Conservation (phyloP, 2,797 vertebrate genomes). For the Pteropus rufus region DNA sequence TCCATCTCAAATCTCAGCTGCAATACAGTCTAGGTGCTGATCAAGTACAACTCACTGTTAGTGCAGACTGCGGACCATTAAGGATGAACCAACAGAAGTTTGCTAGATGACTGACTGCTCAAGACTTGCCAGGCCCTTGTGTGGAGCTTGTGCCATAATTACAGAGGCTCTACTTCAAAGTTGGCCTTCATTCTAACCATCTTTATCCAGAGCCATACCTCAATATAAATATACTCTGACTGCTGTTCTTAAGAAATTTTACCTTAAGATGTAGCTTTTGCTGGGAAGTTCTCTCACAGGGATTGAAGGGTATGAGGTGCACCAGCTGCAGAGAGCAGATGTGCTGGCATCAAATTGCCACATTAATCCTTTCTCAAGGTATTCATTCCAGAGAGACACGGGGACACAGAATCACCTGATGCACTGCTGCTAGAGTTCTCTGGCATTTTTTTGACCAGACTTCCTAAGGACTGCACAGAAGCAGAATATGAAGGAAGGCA, state of each 20-base stretch:
- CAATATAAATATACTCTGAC: background rate
- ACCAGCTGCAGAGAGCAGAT: background rate
- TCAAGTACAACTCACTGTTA: background rate
- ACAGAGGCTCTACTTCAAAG: background rate
- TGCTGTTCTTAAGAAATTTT: background rate
- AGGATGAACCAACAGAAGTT: background rate
- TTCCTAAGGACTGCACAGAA: background rate
- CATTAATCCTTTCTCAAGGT: background rate
- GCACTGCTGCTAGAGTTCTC: background rate
- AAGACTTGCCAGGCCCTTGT: background rate
- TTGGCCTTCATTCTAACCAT: background rate
- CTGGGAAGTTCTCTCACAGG: background rate
- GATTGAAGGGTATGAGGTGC: background rate
- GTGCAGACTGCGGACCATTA: background rate
- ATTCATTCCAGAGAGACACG: background rate
- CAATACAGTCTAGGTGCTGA: background rate
- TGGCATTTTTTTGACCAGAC: background rate
- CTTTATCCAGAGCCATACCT: background rate
- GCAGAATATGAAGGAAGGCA: background rate
- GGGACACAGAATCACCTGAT: background rate
- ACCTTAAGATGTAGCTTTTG: background rate
- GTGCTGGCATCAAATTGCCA: background rate
- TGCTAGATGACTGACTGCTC: background rate
- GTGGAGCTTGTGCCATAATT: background rate
- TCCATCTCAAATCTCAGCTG: background rate